Base-by-base conservation (phyloP, 2,797 vertebrate genomes). In the Loris lydekkerianus region DNA sequence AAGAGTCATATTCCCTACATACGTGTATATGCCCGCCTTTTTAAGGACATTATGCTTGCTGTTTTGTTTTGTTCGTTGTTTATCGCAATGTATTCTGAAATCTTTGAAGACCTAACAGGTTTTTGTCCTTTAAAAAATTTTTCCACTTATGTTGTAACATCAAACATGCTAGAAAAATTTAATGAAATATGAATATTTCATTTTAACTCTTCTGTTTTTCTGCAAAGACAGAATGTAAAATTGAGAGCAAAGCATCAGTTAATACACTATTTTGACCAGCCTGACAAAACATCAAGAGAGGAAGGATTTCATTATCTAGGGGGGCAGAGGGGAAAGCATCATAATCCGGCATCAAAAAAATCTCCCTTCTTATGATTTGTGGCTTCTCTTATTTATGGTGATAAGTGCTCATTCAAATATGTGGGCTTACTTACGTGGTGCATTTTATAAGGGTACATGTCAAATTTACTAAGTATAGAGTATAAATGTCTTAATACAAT, bases 171-270 rank as follows among this genome's bases (percentile, higher is more conserved):
- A 83, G 73, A 90, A 78, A 63, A 46, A 86, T 88, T 97, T 93
- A 96, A 69, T 94, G 93, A 95, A 96, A 94, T 53, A 97, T 94
- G 89, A 95, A 8, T 72, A 83, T 91, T 94, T 94, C 53, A 53
- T 69, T 89, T 89, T 88, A 89, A 91, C 17, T 88, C 61, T 95
- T 93, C 76, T 76, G 21, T 87, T 92, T 93, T 43, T 92, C 49
- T 76, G 25, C 7, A 85, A 89, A 95, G 25, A 90, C 27, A 61
- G 67, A 73, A 86, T 82, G 76, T 76, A 77, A 65, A 75, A 40
- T 92, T 90, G 89, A 78, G 23, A 97, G 23, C 10, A 93, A 94
- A 76, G 7, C 18, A 81, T 61, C 81, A 78, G 40, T 14, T 90
- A 77, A 69, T 25, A 58, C 56, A 75, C 17, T 82, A 89, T 34